Evolutionary conservation across 1,140 invertebrate genomes (phyloP), one percentile per base, ranked within the genome.

Genomic region (Planococcus citri): DNA sequence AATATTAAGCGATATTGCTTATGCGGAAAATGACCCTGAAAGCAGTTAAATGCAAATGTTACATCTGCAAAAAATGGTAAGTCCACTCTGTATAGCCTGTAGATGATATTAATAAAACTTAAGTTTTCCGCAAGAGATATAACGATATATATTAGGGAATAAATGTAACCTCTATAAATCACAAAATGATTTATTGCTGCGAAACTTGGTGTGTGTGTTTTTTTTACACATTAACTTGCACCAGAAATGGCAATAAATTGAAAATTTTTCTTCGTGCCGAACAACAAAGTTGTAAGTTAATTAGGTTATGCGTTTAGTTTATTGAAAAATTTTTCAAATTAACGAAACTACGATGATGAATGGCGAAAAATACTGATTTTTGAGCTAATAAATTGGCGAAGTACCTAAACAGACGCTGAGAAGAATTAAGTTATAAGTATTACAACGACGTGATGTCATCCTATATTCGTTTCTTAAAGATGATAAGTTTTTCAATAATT

Each of bases 31-130:
- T 64, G 60, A 64, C 60, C 60, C 25, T 27, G 60, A 64, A 64
- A 24, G 60, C 60, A 64, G 60, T 64, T 64, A 64, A 64, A 64
- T 64, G 60, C 60, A 64, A 64, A 27, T 64, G 60, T 64, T 64
- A 64, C 60, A 64, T 64, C 60, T 64, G 25, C 9, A 64, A 64
- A 64, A 64, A 64, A 64, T 64, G 21, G 20, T 25, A 64, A 64
- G 60, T 64, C 60, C 60, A 64, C 60, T 64, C 25, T 20, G 60
- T 64, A n/a, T n/a, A 64, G 41, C 17, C 41, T 51, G n/a, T 51
- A 51, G 60, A 64, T 25, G 25, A 27, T 64, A 64, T 64, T 64
- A 64, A 64, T 64, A 64, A 64, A 64, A 64, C 22, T 64, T 25
- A 27, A 25, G 60, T 64, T 25, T 24, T 24, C 60, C 60, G 10